Evolutionary conservation across 2,113 vertebrate species (phyloP), one percentile per base, ranked within the genome.

Genomic region (Panthera tigris): DNA sequence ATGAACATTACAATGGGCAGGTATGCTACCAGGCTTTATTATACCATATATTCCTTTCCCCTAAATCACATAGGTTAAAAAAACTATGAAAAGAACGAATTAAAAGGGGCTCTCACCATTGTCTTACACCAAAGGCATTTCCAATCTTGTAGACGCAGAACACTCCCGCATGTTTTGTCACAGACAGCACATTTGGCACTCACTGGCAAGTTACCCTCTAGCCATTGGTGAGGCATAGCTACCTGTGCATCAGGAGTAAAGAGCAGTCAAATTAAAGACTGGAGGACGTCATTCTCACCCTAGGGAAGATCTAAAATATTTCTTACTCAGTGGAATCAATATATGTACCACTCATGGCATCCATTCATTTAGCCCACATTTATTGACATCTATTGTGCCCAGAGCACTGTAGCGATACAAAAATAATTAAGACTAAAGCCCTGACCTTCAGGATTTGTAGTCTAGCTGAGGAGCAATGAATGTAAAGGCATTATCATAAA

Each of bases 111-210:
- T 88, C 98, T 98, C 97, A 99, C 99, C 99, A 99, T 99, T 14
- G 99, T 99, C 99, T 99, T 99, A 98, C 99, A 99, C 99, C 99
- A 99, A 96, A 99, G 99, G 98, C 99, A 99, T 98, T 99, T 99
- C 99, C 99, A 99, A 97, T 99, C 99, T 95, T 99, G 99, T 76
- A 99, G 99, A 50, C 99, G 99, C 65, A 99, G 98, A 8, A 99
- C 99, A 55, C 99, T 99, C 96, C 99, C 99, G 81, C 99, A 99
- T 0, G 99, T 99, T 98, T 99, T 99, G 98, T 99, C 99, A 4
- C 99, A 99, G 97, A 99, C 99, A 0, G 99, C 99, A 61, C 99
- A 99, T 98, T 99, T 99, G 99, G 99, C 99, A 97, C 99, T 99
- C 97, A 99, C 99, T 0, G 99, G 99, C 97, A 99, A 98, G 98